Conservation (phyloP, 2,113 vertebrate species). For the Xenopus borealis region DNA sequence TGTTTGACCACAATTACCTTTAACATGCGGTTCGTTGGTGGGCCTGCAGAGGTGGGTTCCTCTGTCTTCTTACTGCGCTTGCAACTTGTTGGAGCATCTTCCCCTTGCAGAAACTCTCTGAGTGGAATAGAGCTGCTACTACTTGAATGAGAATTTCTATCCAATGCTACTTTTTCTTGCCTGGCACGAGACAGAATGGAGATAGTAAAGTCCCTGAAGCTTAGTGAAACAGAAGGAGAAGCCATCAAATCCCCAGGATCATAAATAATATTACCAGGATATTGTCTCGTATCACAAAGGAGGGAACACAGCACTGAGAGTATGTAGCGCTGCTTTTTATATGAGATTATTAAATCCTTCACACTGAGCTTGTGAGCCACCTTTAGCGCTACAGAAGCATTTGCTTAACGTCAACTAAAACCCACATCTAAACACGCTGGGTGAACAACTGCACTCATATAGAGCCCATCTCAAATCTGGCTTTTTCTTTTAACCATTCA, state of each 20-base stretch:
- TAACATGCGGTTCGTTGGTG: neutral
- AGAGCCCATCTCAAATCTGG: too few relatives aligned
- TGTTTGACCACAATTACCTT: slow-evolving; percentile 23
- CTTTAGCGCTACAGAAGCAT: too few relatives aligned
- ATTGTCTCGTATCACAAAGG: slow-evolving; percentile 11
- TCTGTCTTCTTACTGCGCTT: neutral
- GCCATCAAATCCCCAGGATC: slow-evolving; percentile 33
- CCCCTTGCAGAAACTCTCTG: neutral
- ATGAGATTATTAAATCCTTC: too few relatives aligned
- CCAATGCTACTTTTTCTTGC: neutral
- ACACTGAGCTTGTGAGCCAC: too few relatives aligned
- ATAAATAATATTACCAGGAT: slow-evolving; percentile 30
- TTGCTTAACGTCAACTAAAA: too few relatives aligned
- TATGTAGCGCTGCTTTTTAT: too few relatives aligned
- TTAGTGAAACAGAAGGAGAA: slow-evolving; percentile 16
- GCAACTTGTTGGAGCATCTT: neutral
- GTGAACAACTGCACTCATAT: too few relatives aligned
- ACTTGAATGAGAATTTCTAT: slow-evolving; percentile 8
- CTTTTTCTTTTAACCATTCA: too few relatives aligned
- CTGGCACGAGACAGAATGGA: slow-evolving; percentile 4
- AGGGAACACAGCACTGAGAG: too few relatives aligned
- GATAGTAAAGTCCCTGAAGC: neutral
- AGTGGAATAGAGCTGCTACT: neutral
- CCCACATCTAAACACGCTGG: too few relatives aligned
- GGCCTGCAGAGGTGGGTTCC: neutral